Conservation (phyloP, 2,113 vertebrate species). For the Hydrochoerus hydrochaeris region DNA sequence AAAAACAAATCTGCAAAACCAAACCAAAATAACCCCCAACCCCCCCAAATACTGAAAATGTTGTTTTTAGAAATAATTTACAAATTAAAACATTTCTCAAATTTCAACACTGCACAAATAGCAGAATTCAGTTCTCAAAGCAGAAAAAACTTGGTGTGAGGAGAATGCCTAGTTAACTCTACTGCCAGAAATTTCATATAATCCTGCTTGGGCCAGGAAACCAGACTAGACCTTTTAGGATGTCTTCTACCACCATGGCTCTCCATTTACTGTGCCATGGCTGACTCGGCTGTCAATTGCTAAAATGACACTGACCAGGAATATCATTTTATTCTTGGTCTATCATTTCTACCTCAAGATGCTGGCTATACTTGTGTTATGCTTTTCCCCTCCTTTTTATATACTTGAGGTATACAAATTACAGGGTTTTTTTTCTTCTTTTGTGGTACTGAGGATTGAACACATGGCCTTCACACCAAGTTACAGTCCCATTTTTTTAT, state of each 20-base stretch:
- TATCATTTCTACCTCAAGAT: constrained; percentile 11
- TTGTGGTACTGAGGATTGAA: neutral
- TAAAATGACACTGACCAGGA: neutral
- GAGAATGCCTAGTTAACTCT: neutral
- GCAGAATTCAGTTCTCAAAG: constrained; percentile 35
- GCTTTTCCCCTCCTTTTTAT: neutral
- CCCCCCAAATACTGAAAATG: neutral
- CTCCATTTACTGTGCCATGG: constrained; percentile 11
- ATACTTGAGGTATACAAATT: neutral
- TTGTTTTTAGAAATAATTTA: constrained; percentile 53
- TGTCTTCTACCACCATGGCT: neutral
- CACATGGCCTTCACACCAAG: neutral
- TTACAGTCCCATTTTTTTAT: neutral
- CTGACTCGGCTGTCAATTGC: neutral
- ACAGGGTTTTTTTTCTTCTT: neutral
- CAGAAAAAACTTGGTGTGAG: constrained; percentile 40
- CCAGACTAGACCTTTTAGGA: neutral
- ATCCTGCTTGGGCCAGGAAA: neutral
- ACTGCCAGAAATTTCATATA: neutral
- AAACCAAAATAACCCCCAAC: too few relatives aligned
- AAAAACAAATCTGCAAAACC: too few relatives aligned
- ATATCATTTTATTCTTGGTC: constrained; percentile 32
- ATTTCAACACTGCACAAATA: constrained; percentile 36
- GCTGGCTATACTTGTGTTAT: neutral
- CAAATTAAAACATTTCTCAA: constrained; percentile 25